Evolutionary conservation across 2,797 vertebrate genomes (phyloP).

Genomic region (Tenualosa ilisha): DNA sequence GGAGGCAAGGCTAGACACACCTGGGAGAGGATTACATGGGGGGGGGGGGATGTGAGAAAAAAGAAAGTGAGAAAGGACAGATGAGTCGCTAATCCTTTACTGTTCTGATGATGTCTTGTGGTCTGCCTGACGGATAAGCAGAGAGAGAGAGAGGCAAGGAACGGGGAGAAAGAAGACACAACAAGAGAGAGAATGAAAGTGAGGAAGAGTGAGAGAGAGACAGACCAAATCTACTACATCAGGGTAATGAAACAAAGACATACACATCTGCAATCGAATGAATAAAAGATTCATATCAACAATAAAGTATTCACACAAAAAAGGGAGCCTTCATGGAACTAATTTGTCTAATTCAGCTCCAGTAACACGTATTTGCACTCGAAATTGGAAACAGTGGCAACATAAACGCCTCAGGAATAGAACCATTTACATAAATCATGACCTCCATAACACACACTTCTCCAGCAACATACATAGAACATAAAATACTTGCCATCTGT

Average conservation of each 20-base stretch:
- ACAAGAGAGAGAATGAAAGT: background rate
- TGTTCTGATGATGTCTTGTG: background rate
- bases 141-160: background rate
- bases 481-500: conserved; percentile 14
- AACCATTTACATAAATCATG: background rate
- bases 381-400: conserved; percentile 17
- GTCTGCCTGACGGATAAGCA: background rate
- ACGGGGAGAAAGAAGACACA: background rate
- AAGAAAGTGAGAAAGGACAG: background rate
- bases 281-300: background rate
- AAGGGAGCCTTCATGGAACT: background rate
- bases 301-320: background rate
- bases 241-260: background rate
- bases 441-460: background rate
- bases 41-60: background rate
- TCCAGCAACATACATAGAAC: background rate
- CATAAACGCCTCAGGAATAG: background rate
- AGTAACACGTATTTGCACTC: background rate
- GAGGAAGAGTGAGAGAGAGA: background rate
- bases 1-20: background rate
- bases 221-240: background rate
- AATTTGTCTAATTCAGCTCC: background rate
- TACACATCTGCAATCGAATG: background rate
- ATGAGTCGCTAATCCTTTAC: background rate
- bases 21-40: conserved; percentile 4